Evolutionary conservation across 1,140 invertebrate genomes (phyloP).

Genomic region (honey bee (Apis mellifera)): Amel_HAv3.1 CM009935.2:13111001-13111500

Average conservation of each 20-base stretch:
- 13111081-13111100: constrained; percentile 10
- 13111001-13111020: constrained; percentile 33
- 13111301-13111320: constrained; percentile 42
- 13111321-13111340: constrained; percentile 73
- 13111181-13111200: constrained; percentile 60
- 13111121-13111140: constrained; percentile 69
- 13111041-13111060: constrained; percentile 74
- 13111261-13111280: constrained; percentile 48
- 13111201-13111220: constrained; percentile 42
- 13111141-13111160: constrained; percentile 76
- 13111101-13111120: constrained; percentile 57
- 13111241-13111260: constrained; percentile 43
- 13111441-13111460: constrained; percentile 15
- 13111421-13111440: constrained; percentile 37
- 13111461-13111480: no score
- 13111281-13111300: constrained; percentile 45
- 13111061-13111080: constrained; percentile 56
- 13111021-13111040: constrained; percentile 46
- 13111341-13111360: constrained; percentile 70
- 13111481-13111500: no score
- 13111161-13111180: constrained; percentile 77
- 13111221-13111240: constrained; percentile 40
- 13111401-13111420: constrained; percentile 74
- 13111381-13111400: constrained; percentile 74
- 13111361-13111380: constrained; percentile 76